These are phyloP conservation scores for Hyles vespertilio DNA, from an alignment of 1,140 invertebrate species.

Conservation along the genomic window DNA sequence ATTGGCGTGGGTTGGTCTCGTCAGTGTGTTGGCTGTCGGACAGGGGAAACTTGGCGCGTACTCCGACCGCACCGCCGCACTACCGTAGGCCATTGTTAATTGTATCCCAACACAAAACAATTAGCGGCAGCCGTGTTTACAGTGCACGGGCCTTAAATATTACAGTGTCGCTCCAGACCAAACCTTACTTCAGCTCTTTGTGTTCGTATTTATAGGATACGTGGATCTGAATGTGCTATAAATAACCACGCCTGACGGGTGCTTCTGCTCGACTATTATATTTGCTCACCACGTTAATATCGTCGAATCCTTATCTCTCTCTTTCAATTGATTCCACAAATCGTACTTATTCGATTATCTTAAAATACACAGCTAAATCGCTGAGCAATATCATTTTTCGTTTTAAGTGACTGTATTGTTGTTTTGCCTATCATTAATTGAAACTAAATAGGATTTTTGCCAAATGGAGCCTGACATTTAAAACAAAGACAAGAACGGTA, in stretches of 20 bases:
- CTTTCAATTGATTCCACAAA: too few species aligned
- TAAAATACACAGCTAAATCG: too few species aligned
- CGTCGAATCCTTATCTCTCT: too few species aligned
- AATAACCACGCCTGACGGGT: too few species aligned
- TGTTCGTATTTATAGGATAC: too few species aligned
- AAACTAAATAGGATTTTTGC: conserved; percentile 5
- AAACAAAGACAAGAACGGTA: conserved; percentile 22
- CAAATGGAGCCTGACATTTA: conserved; percentile 8
- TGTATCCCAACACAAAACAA: conserved; percentile 49
- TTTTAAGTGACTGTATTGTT: too few species aligned
- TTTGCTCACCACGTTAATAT: too few species aligned
- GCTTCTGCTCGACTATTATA: too few species aligned
- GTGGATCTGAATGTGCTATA: too few species aligned
- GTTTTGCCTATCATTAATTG: neutral
- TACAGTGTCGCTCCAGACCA: neutral
- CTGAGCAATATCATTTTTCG: too few species aligned
- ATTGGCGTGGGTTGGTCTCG: conserved; percentile 40
- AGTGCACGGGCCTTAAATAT: conserved; percentile 14
- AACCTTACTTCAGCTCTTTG: too few species aligned
- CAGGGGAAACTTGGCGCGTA: conserved; percentile 32
- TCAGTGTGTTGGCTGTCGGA: conserved; percentile 5
- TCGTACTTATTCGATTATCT: too few species aligned
- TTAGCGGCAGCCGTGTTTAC: conserved; percentile 27
- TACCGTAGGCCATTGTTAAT: conserved; percentile 32
- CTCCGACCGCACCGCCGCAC: conserved; percentile 20